These are phyloP conservation scores for Cryptus armator DNA, from an alignment of 2,888 invertebrate genomes.

Conservation along the genomic window DNA sequence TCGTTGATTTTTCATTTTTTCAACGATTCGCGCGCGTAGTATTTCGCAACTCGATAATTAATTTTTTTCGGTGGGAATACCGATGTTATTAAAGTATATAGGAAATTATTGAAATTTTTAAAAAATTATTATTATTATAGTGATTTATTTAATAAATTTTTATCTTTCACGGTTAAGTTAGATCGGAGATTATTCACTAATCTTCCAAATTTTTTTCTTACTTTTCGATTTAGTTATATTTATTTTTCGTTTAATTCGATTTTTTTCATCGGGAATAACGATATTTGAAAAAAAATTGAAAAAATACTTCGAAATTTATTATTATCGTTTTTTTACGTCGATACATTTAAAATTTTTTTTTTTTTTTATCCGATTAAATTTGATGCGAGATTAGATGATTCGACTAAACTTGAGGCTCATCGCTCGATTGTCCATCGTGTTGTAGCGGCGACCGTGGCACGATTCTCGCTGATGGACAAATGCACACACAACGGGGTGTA, in stretches of 20 bases:
- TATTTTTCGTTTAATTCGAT: no score
- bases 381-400: not conserved
- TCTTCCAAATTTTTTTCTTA: no score
- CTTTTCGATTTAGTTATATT: no score
- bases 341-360: not conserved
- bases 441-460: conserved; percentile 63
- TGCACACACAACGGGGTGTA: conserved; percentile 6
- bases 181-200: no score
- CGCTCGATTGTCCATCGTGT: conserved; percentile 56
- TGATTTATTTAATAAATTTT: no score
- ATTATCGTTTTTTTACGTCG: not conserved
- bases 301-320: not conserved
- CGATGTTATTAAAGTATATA: no score
- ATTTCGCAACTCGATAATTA: conserved; percentile 1
- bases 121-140: no score
- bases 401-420: conserved; percentile 37
- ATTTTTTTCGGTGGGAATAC: no score
- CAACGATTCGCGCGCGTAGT: not conserved
- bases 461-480: conserved; percentile 57
- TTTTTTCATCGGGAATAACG: no score
- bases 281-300: not conserved
- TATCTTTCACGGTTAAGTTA: no score
- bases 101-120: no score
- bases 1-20: not conserved
- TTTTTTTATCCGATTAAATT: not conserved